These are phyloP conservation scores for Liparis tanakae DNA, from an alignment of 2,797 vertebrate species.

Conservation along the genomic window DNA sequence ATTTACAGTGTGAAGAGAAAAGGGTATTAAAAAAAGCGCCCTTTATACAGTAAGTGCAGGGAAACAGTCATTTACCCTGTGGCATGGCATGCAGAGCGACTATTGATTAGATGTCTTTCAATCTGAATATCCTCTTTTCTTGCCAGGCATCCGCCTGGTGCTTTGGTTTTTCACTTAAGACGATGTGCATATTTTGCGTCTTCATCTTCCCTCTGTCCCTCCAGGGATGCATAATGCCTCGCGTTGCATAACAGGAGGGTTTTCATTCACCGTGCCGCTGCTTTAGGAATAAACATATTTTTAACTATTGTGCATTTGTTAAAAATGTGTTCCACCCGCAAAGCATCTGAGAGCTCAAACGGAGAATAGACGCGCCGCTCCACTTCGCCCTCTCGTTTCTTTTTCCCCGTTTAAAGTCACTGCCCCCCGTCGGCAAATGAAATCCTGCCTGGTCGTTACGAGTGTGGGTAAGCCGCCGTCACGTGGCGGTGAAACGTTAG, in stretches of 20 bases:
- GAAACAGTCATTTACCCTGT: constrained; percentile 45
- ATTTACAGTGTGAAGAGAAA: constrained; percentile 63
- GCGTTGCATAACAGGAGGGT: constrained; percentile 70
- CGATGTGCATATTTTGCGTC: constrained; percentile 78
- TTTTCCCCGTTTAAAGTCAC: constrained; percentile 20
- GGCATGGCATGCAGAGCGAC: constrained; percentile 54
- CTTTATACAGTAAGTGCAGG: constrained; percentile 44
- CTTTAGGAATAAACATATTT: constrained; percentile 70
- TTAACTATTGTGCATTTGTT: constrained; percentile 58
- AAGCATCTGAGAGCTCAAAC: constrained; percentile 32
- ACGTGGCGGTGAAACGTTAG: constrained; percentile 29
- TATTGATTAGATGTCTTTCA: constrained; percentile 76
- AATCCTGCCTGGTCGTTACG: constrained; percentile 37
- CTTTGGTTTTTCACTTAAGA: constrained; percentile 74
- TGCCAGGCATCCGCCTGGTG: constrained; percentile 37
- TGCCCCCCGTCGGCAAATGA: constrained; percentile 4
- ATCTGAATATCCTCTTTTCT: constrained; percentile 62
- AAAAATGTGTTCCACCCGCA: constrained; percentile 48
- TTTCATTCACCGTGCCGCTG: constrained; percentile 62
- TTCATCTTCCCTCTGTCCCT: constrained; percentile 62
- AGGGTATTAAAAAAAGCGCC: constrained; percentile 41
- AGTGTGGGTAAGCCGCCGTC: constrained; percentile 33
- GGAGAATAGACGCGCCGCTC: constrained; percentile 6
- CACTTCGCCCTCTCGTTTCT: constrained; percentile 5
- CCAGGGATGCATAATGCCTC: constrained; percentile 68